A percentile compares a stretch with the other conserved stretches of the same genome.
Conservation (phyloP, 2,113 vertebrate species). For the Ptilonorhynchus violaceus region DNA sequence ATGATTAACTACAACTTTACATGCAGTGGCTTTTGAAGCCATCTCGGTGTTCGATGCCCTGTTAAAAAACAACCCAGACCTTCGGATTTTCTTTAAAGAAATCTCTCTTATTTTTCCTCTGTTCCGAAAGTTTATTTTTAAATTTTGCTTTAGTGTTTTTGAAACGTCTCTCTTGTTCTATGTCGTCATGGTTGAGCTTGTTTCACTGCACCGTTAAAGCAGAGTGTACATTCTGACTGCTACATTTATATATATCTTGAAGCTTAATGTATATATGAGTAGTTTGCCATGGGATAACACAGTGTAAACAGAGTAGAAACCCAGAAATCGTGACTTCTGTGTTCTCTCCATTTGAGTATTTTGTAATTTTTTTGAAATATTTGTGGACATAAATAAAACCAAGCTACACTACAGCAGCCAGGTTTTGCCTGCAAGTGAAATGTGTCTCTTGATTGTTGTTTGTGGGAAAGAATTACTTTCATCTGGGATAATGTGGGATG, state of each 20-base stretch:
- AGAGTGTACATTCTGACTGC: conserved; percentile 94
- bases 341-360: conserved; percentile 99
- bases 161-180: conserved; percentile 88
- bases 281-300: conserved; percentile 99
- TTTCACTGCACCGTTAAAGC: conserved; percentile 89
- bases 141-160: conserved; percentile 83
- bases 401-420: conserved; percentile 92
- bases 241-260: conserved; percentile 99
- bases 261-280: conserved; percentile 99
- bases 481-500: not conserved
- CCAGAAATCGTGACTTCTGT: conserved; percentile 99
- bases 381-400: conserved; percentile 99
- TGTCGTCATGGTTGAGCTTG: conserved; percentile 94
- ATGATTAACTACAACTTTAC: conserved; percentile 23
- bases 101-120: conserved; percentile 2
- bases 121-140: conserved; percentile 27
- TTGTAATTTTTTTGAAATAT: conserved; percentile 99
- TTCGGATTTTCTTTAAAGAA: conserved; percentile 42
- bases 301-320: conserved; percentile 99
- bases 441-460: conserved; percentile 33
- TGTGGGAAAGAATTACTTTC: not conserved
- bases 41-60: conserved; percentile 34
- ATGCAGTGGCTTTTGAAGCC: conserved; percentile 37
- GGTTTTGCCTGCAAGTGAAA: conserved; percentile 35
- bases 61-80: conserved; percentile 21